phyloP scores from a whole-genome alignment of 2,113 vertebrate species.

The Myrmophylax atrothorax region DNA sequence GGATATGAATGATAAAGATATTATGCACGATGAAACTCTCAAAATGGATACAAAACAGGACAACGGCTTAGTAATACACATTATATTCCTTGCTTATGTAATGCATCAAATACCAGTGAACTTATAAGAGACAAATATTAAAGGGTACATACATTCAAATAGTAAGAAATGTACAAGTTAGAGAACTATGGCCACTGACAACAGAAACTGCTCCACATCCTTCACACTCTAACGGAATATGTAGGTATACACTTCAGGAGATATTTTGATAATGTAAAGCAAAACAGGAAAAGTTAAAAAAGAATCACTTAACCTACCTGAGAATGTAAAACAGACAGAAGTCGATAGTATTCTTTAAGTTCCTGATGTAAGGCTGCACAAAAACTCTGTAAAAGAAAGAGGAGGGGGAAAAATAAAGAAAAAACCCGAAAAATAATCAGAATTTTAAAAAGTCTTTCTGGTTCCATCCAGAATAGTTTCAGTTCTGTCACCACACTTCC shows the following conservation, averaged over 20 bases:
- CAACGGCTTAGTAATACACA: neutral
- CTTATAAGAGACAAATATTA: neutral
- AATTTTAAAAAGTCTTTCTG: neutral
- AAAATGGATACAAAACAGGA: neutral
- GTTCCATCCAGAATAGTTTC: neutral
- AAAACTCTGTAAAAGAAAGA: slow-evolving; percentile 83
- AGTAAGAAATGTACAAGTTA: neutral
- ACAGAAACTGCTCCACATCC: neutral
- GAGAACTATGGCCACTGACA: neutral
- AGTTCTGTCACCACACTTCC: neutral
- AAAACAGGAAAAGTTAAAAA: neutral
- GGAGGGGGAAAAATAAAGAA: no score
- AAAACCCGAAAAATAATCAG: neutral
- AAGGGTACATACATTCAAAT: neutral
- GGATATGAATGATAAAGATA: neutral
- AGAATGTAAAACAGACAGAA: slow-evolving; percentile 94
- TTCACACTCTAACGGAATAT: neutral
- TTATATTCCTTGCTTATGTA: neutral
- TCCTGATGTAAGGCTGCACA: slow-evolving; percentile 96
- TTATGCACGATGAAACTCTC: neutral
- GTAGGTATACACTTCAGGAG: neutral
- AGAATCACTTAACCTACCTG: slow-evolving; percentile 78
- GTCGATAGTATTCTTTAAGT: slow-evolving; percentile 94
- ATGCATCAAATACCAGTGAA: neutral
- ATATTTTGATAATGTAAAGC: neutral